These are phyloP conservation scores for Ceramica pisi DNA, from an alignment of 2,888 invertebrate genomes.

Conservation along the genomic window DNA sequence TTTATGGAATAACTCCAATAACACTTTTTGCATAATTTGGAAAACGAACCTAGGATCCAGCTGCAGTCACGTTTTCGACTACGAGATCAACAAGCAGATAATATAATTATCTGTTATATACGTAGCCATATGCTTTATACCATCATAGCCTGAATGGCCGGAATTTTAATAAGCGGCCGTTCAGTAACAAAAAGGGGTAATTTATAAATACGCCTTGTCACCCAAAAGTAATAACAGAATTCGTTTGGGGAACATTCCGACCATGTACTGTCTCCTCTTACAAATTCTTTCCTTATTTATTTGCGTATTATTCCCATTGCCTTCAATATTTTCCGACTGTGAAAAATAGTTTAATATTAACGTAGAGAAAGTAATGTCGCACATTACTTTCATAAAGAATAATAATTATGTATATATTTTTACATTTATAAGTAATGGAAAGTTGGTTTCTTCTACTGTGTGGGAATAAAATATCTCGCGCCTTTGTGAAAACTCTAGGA, in stretches of 20 bases:
- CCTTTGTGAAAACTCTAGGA: neutral
- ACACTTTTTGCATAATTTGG: too few relatives aligned
- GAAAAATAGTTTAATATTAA: neutral
- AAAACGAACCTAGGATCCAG: too few relatives aligned
- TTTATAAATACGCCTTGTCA: neutral
- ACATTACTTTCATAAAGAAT: neutral
- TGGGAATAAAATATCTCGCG: slow-evolving; percentile 25
- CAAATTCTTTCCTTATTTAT: slow-evolving; percentile 19
- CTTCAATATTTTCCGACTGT: neutral
- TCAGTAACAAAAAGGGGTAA: neutral
- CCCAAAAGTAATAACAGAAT: slow-evolving; percentile 13
- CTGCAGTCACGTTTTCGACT: too few relatives aligned
- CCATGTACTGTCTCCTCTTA: neutral
- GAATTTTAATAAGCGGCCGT: neutral
- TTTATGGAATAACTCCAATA: too few relatives aligned
- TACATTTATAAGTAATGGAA: slow-evolving; percentile 17
- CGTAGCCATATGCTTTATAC: too few relatives aligned
- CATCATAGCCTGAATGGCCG: neutral
- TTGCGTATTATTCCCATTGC: neutral
- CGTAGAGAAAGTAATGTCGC: too few relatives aligned
- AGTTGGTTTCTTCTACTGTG: slow-evolving; percentile 4
- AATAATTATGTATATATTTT: neutral
- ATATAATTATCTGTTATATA: too few relatives aligned
- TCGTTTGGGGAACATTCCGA: slow-evolving; percentile 20
- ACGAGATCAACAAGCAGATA: too few relatives aligned